phyloP scores from a whole-genome alignment of 2,888 invertebrate genomes.

The Heliconius ismenius region DNA sequence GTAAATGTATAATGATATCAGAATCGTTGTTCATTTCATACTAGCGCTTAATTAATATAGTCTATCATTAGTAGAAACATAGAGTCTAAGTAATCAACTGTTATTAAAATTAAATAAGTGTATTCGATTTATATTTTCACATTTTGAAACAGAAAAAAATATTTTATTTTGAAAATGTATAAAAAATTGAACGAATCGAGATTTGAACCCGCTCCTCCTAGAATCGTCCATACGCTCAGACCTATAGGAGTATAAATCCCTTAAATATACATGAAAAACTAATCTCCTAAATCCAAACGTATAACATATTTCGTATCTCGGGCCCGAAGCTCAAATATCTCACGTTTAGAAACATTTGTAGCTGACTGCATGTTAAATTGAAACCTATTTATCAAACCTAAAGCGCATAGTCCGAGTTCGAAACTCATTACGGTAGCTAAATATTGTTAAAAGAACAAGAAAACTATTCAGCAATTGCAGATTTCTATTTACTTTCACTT shows the following conservation, averaged over 20 bases:
- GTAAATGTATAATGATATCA: slow-evolving; percentile 11
- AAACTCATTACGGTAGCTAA: slow-evolving; percentile 29
- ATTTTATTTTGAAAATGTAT: too few species aligned
- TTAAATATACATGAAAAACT: neutral
- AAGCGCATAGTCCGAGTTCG: slow-evolving; percentile 21
- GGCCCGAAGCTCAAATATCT: neutral
- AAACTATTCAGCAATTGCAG: slow-evolving; percentile 22
- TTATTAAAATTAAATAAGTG: too few species aligned
- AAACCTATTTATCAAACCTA: slow-evolving; percentile 34
- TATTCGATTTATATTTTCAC: too few species aligned
- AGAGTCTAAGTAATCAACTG: neutral
- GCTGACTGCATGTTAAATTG: slow-evolving; percentile 31
- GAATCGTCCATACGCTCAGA: neutral
- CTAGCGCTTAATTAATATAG: neutral
- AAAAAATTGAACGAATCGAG: too few species aligned
- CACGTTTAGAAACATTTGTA: slow-evolving; percentile 32
- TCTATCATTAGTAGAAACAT: neutral
- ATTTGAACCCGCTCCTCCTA: neutral
- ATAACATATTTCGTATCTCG: neutral
- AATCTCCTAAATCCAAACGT: neutral
- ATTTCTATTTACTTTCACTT: slow-evolving; percentile 14
- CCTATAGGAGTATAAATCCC: neutral
- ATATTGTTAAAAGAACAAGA: slow-evolving; percentile 35
- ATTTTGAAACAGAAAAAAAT: too few species aligned
- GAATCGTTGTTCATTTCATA: neutral